Base-by-base conservation (phyloP, 2,797 vertebrate genomes). In the Poliocrania exsul region DNA sequence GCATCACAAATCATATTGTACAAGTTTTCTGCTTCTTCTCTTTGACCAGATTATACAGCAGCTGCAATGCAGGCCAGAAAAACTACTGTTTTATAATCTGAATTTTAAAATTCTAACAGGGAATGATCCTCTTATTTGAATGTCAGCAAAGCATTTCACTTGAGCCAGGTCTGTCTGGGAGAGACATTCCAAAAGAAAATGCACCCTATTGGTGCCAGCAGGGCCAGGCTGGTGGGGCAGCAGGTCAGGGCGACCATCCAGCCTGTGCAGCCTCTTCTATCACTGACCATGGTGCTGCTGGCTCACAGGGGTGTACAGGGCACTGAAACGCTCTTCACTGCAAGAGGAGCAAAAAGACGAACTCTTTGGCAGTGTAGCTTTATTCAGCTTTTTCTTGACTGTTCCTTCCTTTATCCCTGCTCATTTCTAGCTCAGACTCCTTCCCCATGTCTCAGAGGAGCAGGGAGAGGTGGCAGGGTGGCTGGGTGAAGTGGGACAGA, bases 211-310 rank as follows among this genome's bases (percentile, higher is more conserved):
- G 50, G 29, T 73, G 80, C 24, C 1, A 14, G 70, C 46, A 67
- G 40, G 60, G 44, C 47, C 67, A 57, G 46, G 11, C 4, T 50
- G 56, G 37, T 14, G 35, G 42, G 62, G 26, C 60, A 62, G 70
- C n/a, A 51, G 53, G 16, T 56, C 50, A 47, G 60, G 67, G 38
- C 1, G 3, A 17, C 2, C 3, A 2, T 40, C 31, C 67, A 33
- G 54, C 15, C 38, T 28, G 16, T 13, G 50, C 16, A 14, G 6
- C 24, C 44, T 61, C 25, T 51, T 31, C 58, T 24, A 17, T 4
- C 0, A 0, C 66, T 47, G 46, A 61, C 78, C 60, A 28, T 0
- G 0, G 72, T 11, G 4, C 74, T 51, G 77, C 77, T 40, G 61
- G 46, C 83, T 42, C 66, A 3, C 4, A 10, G 56, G 21, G 16